Base-by-base conservation (phyloP, 2,113 vertebrate genomes). In the Herpetotheres cachinnans region DNA sequence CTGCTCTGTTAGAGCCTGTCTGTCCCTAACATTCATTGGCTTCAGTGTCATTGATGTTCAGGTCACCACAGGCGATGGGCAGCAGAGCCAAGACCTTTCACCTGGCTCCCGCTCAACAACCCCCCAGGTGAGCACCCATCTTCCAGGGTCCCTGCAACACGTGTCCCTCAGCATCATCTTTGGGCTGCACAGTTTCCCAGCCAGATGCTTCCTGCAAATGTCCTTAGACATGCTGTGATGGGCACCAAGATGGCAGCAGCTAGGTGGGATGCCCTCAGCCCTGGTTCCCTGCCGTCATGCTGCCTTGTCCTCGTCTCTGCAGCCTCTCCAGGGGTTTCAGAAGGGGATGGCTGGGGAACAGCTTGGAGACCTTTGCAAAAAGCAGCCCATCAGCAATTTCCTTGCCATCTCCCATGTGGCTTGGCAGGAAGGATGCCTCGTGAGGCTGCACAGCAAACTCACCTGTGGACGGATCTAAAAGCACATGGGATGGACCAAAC, bases 351-450 rank as follows among this genome's bases (percentile, higher is more conserved):
- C 7, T 76, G 36, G 7, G 13, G 20, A 62, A 30, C 44, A n/a
- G 30, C 18, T 34, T 1, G 0, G 59, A 65, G 11, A 69, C 13
- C 16, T 25, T 6, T 34, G 36, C 9, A 18, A 55, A 76, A 83
- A 65, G 8, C 49, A 83, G 40, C 15, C 32, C 5, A 2, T 36
- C 34, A 81, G 20, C 26, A 10, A 69, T n/a, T 59, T 70, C 46
- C 44, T 56, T 78, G 29, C 7, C 36, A 36, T 7, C 1, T 32
- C 7, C 40, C 22, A 11, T 1, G 4, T 27, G 34, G 22, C 18
- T 67, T 49, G 71, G 30, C 21, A 59, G 46, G 42, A 86, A 62
- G 13, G 27, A 47, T 66, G 46, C 15, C 50, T 0, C 0, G 20
- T 49, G 27, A 44, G 40, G 17, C 63, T 76, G 38, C 44, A 56